Conservation (phyloP, 2,113 vertebrate genomes). For the Mormoops blainvillei region DNA sequence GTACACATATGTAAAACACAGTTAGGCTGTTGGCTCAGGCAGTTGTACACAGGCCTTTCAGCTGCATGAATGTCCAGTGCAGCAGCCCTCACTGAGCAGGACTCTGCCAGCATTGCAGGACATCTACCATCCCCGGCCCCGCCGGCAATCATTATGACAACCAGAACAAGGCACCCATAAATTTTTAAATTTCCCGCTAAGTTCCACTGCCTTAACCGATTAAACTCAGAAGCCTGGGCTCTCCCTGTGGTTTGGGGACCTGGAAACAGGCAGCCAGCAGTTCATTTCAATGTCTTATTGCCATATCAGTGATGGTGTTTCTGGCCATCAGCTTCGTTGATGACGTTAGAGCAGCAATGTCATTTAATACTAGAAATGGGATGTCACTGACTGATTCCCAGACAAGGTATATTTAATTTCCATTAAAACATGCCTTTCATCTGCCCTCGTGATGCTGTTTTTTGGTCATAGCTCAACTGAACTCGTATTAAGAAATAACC, state of each 20-base stretch:
- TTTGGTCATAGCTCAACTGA: background rate
- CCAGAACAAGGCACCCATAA: background rate
- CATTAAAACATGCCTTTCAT: background rate
- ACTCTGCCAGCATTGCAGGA: background rate
- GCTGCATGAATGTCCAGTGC: accelerated
- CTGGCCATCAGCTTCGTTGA: background rate
- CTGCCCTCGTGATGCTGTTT: background rate
- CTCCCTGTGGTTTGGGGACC: background rate
- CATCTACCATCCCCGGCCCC: accelerated
- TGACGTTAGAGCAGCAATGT: background rate
- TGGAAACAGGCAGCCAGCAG: background rate
- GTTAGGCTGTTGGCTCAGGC: background rate
- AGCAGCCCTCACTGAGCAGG: background rate
- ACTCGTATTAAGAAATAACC: background rate
- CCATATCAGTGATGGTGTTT: background rate
- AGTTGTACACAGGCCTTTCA: background rate
- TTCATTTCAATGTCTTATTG: background rate
- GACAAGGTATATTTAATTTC: background rate
- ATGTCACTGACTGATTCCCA: background rate
- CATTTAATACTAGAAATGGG: background rate
- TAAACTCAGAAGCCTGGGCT: background rate
- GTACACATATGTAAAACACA: background rate
- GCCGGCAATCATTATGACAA: background rate
- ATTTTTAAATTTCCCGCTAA: background rate
- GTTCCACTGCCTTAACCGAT: background rate